These are phyloP conservation scores for Lasioglossum leucozonium DNA, from an alignment of 2,888 invertebrate genomes.

Conservation along the genomic window DNA sequence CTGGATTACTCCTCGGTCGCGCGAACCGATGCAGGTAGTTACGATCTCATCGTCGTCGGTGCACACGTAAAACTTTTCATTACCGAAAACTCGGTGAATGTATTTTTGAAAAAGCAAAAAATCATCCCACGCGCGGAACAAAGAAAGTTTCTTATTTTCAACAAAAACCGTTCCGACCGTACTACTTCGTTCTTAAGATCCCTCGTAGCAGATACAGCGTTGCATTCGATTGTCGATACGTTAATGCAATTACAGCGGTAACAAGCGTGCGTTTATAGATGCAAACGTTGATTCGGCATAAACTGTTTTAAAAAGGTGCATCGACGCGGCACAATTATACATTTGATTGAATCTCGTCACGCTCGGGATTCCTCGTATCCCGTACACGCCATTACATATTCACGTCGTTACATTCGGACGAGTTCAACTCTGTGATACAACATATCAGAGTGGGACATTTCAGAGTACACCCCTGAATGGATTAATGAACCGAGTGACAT, in stretches of 20 bases:
- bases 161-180: no score
- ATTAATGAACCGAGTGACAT: conserved; percentile 81
- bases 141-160: no score
- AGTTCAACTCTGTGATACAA: conserved; percentile 66
- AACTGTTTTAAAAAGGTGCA: conserved; percentile 51
- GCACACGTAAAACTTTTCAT: background rate
- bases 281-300: conserved; percentile 44
- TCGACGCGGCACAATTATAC: conserved; percentile 56
- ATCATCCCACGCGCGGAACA: no score
- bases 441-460: conserved; percentile 58
- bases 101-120: no score
- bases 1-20: conserved; percentile 43
- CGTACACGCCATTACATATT: conserved; percentile 62
- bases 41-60: conserved; percentile 7
- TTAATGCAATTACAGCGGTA: conserved; percentile 30
- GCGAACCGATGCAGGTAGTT: conserved; percentile 13
- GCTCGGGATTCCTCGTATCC: conserved; percentile 55
- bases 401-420: conserved; percentile 64
- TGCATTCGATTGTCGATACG: no score
- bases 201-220: no score
- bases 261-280: conserved; percentile 37
- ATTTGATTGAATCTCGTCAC: conserved; percentile 69
- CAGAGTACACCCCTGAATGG: conserved; percentile 67
- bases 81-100: background rate
- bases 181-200: no score